These are phyloP conservation scores for Setophaga kirtlandii DNA, from an alignment of 2,113 vertebrate genomes.

Conservation along the genomic window DNA sequence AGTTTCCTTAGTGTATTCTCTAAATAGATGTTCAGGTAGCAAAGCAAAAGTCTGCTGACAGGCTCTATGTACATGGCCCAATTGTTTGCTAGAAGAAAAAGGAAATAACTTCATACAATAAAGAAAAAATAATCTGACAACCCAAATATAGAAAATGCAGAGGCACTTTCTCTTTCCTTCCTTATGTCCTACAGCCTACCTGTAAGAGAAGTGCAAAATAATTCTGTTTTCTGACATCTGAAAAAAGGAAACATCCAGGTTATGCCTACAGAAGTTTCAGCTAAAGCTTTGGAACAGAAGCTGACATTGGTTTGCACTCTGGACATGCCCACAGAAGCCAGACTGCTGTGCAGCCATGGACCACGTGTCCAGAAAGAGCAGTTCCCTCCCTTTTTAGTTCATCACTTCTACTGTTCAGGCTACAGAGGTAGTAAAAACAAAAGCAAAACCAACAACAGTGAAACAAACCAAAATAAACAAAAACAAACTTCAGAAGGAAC, in stretches of 20 bases:
- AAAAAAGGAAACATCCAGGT: slow-evolving; percentile 20
- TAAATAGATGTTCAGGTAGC: slow-evolving; percentile 10
- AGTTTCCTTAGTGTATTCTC: neutral
- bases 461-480: neutral
- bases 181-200: neutral
- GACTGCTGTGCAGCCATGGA: slow-evolving; percentile 19
- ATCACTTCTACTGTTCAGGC: slow-evolving; percentile 47
- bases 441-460: neutral
- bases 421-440: slow-evolving; percentile 77
- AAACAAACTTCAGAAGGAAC: slow-evolving; percentile 30
- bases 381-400: slow-evolving; percentile 44
- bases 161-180: slow-evolving; percentile 47
- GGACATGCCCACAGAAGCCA: neutral
- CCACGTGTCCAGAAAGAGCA: neutral
- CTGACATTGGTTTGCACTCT: neutral
- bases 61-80: neutral
- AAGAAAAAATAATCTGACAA: neutral
- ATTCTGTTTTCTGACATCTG: neutral
- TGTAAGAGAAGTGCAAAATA: slow-evolving; percentile 63
- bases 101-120: neutral
- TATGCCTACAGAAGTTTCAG: slow-evolving; percentile 16
- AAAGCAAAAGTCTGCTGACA: slow-evolving; percentile 25
- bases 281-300: slow-evolving; percentile 27
- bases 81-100: neutral
- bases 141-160: slow-evolving; percentile 25